Base-by-base conservation (phyloP, 2,113 vertebrate genomes). In the Ptilonorhynchus violaceus region DNA sequence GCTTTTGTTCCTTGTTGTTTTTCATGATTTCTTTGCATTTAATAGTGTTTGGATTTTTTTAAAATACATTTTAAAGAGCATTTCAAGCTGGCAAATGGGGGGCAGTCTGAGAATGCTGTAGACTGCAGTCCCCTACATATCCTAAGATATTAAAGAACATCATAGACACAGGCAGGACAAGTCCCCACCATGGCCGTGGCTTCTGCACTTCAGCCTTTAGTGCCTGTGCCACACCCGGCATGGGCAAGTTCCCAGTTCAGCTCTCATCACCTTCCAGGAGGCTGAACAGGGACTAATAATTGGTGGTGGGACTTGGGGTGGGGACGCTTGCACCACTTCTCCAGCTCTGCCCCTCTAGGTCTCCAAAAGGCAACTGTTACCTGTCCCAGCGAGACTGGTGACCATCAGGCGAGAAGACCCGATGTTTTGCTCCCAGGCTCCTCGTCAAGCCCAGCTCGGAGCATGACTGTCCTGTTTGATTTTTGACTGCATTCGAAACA, bases 1-100 rank as follows among this genome's bases (percentile, higher is more conserved):
- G 97, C 97, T 97, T 97, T 98, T 96, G 97, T 97, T 96, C 95
- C 98, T 96, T 82, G 94, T 97, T 97, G 96, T 97, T 97, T 97
- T 97, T 96, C 95, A 96, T 93, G 64, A 92, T 96, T 97, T 96
- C 94, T 98, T 98, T 96, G 96, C 86, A 93, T 97, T 97, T 95
- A 95, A 94, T 96, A 98, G 98, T 98, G 98, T 98, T 98, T 97
- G 97, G 88, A 76, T 74, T 95, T 95, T 52, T 55, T 77, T 95
- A 64, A 7, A 91, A 87, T 67, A 83, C 55, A 64, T 86, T 95
- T 93, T 84, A 82, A 92, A 93, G 59, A 96, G 79, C 63, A 68
- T 92, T 95, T 92, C 66, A 58, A 60, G 80, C 86, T 87, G 53
- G 66, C 62, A 96, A 87, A 88, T 59, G 66, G 77, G 79, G 87